Evolutionary conservation across 2,113 vertebrate genomes (phyloP).

Genomic region (Octodon degus): DNA sequence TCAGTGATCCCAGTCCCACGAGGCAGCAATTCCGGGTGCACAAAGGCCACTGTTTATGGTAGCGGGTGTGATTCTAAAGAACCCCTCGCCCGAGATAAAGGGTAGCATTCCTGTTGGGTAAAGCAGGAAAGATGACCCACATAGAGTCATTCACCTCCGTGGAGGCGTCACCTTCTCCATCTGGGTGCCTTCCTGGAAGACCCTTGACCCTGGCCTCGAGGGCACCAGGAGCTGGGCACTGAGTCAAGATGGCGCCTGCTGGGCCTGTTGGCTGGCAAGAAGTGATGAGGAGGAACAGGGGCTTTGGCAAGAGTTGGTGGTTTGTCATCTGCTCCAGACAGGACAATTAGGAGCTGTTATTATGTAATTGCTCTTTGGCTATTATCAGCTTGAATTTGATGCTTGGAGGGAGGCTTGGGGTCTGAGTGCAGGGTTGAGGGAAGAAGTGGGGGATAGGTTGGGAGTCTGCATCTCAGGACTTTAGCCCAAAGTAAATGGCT

Average conservation of each 20-base stretch:
- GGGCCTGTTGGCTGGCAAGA: not conserved
- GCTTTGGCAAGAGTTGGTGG: rapidly evolving
- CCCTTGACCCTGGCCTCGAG: not conserved
- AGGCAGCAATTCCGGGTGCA: not conserved
- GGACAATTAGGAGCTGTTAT: conserved; percentile 44
- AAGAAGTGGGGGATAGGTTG: too few relatives aligned
- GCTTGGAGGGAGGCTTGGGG: not conserved
- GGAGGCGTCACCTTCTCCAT: not conserved
- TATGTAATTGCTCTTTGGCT: conserved; percentile 17
- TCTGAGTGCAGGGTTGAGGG: too few relatives aligned
- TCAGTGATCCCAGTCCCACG: not conserved
- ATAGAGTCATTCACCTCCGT: not conserved
- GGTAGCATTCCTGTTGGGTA: not conserved
- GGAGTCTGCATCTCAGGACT: not conserved
- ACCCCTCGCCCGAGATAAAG: conserved; percentile 63
- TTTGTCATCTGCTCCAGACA: conserved; percentile 59
- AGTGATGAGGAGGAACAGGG: not conserved
- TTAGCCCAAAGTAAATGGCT: not conserved
- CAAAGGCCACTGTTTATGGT: conserved; percentile 69
- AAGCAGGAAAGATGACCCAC: not conserved
- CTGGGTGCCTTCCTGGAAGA: not conserved
- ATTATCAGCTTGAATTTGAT: conserved; percentile 48
- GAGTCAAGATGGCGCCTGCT: not conserved
- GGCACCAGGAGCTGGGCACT: not conserved
- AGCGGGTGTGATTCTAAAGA: conserved; percentile 47